Conservation (phyloP, 2,113 vertebrate genomes). For the Albula goreensis region DNA sequence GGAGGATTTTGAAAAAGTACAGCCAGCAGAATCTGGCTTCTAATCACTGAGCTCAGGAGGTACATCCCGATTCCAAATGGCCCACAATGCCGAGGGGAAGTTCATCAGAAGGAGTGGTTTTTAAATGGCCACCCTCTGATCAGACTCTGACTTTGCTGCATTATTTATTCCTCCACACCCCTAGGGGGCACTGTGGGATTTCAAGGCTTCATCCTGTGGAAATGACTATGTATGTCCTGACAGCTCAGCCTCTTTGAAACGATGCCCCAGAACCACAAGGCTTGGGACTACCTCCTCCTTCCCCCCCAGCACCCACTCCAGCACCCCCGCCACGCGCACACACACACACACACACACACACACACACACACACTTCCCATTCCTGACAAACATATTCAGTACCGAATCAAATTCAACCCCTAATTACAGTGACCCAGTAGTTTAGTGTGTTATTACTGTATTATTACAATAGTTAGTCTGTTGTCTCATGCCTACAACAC, state of each 20-base stretch:
- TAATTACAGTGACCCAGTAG: no score
- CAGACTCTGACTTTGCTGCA: conserved; percentile 31
- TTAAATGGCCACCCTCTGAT: conserved; percentile 12
- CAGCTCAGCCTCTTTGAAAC: conserved; percentile 25
- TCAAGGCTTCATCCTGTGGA: neutral
- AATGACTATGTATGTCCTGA: conserved; percentile 26
- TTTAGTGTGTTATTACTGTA: no score
- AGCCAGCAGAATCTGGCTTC: neutral
- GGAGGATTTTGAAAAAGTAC: neutral
- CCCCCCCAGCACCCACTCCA: no score
- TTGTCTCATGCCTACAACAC: no score
- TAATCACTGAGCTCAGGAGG: neutral
- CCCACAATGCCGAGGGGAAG: conserved; percentile 10
- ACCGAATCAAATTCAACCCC: no score
- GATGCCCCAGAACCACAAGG: neutral
- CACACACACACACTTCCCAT: no score
- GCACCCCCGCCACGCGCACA: no score
- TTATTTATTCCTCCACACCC: conserved; percentile 39
- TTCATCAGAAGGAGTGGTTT: conserved; percentile 41
- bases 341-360: no score
- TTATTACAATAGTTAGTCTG: no score
- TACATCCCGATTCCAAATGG: no score
- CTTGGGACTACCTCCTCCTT: no score
- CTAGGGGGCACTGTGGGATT: neutral
- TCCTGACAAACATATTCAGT: no score